These are phyloP conservation scores for Catocala nupta DNA, from an alignment of 2,888 invertebrate species.

Conservation along the genomic window DNA sequence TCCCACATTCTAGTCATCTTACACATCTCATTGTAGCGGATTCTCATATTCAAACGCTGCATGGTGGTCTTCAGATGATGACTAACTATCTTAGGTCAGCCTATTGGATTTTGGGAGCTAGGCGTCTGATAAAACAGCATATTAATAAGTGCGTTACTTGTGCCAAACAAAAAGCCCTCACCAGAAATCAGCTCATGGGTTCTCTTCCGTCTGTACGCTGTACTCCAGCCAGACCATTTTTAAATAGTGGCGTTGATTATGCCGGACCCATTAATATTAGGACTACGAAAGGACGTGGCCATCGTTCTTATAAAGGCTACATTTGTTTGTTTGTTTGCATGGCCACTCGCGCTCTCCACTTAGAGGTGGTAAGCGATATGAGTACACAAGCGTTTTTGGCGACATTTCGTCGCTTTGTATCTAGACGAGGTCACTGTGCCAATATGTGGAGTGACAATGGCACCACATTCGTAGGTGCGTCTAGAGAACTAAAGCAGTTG, in stretches of 20 bases:
- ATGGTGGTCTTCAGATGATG: too few species aligned
- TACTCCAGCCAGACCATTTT: constrained; percentile 2
- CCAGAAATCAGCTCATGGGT: too few species aligned
- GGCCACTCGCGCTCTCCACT: not conserved
- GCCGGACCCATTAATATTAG: constrained; percentile 5
- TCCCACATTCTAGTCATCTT: not conserved
- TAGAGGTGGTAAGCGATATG: constrained; percentile 2
- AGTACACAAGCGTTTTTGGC: constrained; percentile 1
- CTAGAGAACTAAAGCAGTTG: not conserved
- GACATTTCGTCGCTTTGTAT: constrained; percentile 1
- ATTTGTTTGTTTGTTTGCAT: not conserved
- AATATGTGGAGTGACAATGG: not conserved
- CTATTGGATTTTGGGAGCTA: constrained; percentile 2
- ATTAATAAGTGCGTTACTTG: not conserved
- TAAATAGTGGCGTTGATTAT: constrained; percentile 3
- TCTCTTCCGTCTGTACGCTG: not conserved
- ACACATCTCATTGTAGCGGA: not conserved
- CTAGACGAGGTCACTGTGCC: constrained; percentile 2
- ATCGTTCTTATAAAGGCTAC: not conserved
- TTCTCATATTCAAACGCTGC: not conserved
- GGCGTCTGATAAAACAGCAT: not conserved
- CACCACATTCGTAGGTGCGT: not conserved
- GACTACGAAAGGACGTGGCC: not conserved
- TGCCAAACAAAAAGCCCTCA: too few species aligned
- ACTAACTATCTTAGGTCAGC: not conserved